Evolutionary conservation across 2,888 invertebrate species (phyloP), one percentile per base, ranked within the genome.

Genomic region (Entomobrya proxima): DNA sequence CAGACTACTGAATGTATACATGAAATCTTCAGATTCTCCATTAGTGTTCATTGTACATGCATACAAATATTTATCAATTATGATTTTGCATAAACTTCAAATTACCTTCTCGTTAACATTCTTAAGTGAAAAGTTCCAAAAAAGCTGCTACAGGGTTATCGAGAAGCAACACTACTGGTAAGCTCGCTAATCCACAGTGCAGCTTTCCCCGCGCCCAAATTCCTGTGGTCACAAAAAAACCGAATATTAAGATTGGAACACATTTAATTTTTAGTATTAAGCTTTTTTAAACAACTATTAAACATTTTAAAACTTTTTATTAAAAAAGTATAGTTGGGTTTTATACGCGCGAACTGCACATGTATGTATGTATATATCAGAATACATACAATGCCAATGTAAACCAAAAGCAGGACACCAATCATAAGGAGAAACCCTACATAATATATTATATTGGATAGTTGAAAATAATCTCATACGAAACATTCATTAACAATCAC

Each of bases 71-170:
- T n/a, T 15, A 2, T 13, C 13, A 11, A 50, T 7, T 55, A 55
- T 11, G 52, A 2, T 52, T 21, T 3, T 11, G 27, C 27, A 55
- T 24, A 27, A 9, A 18, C 24, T 27, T 3, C 1, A 21, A 18
- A 44, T 35, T 79, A 79, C 79, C 79, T 79, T 79, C 79, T 79
- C 32, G 79, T 79, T 32, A 79, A 61, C 79, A 79, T 79, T 37
- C 13, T 67, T 15, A 18, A 21, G 37, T 18, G 55, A 1, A 2
- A 61, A 30, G 15, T n/a, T n/a, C n/a, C n/a, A n/a, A n/a, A n/a
- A n/a, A n/a, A n/a, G n/a, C n/a, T n/a, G n/a, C n/a, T n/a, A n/a
- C n/a, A n/a, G n/a, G n/a, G n/a, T n/a, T n/a, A n/a, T n/a, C n/a
- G n/a, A n/a, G n/a, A n/a, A n/a, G n/a, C n/a, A n/a, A n/a, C n/a